Evolutionary conservation across 2,113 vertebrate genomes (phyloP), one percentile per base, ranked within the genome.

Genomic region (Grammomys surdaster): DNA sequence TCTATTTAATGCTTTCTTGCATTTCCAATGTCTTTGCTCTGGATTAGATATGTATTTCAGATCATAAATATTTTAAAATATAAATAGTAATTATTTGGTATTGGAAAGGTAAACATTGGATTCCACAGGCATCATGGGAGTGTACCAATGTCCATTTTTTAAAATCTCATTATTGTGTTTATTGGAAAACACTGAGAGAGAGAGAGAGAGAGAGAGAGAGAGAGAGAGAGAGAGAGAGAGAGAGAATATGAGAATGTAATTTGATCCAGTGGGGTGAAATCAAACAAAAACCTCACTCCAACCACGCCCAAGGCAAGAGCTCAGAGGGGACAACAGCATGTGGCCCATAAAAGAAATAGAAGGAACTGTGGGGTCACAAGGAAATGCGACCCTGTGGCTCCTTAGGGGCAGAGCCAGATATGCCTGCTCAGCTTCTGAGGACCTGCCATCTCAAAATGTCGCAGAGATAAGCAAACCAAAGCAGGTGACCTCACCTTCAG

Each of bases 61-160:
- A 90, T 70, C 16, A 80, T 31, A 89, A 93, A 81, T 67, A 88
- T 24, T 90, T 81, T 3, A 10, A 92, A 93, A 93, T 77, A 87
- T 31, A 69, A 82, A 77, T 67, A 56, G 84, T 89, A 58, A 67
- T 77, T 19, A 82, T 82, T 73, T 63, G 2, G 28, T 3, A 81
- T 46, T 65, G 16, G 48, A 93, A 92, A 73, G 13, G 63, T 48
- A 87, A 56, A 70, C 73, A 48, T 16, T 60, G 31, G 26, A 17
- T 63, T 20, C 10, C 88, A 22, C 5, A 2, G 26, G 73, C 13
- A 81, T 70, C n/a, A 58, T 2, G 0, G 26, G 56, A 63, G 58
- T 13, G 13, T 65, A 3, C 24, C 77, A 4, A 72, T 58, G 14
- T 81, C 22, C 73, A 31, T 26, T 56, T 9, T 14, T 93, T 36